These are phyloP conservation scores for Chondrosia reniformis DNA, from an alignment of 37 sponge, comb jelly and placozoan genomes.

Conservation along the genomic window DNA sequence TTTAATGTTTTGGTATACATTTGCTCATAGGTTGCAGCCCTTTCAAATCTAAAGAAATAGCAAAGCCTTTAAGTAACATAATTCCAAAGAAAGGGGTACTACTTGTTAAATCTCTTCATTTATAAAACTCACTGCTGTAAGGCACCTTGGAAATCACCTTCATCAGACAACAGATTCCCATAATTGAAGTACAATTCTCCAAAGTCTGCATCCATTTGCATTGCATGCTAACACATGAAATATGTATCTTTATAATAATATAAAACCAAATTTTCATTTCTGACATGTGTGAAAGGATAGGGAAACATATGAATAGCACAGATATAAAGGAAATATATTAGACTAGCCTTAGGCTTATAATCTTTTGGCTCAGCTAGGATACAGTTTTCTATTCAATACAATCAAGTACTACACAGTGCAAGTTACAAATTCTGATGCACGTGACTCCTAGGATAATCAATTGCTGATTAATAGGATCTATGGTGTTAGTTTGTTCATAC, in stretches of 20 bases:
- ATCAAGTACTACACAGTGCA: too few species aligned
- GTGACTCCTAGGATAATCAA: too few species aligned
- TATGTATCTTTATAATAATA: background rate
- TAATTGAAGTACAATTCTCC: conserved; percentile 79
- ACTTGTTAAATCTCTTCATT: background rate
- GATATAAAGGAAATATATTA: too few species aligned
- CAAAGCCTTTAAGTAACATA: background rate
- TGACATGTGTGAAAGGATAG: too few species aligned
- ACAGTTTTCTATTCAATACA: too few species aligned
- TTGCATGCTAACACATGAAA: conserved; percentile 23
- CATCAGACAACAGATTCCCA: conserved; percentile 79
- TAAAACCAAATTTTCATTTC: background rate
- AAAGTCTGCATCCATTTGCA: conserved; percentile 78
- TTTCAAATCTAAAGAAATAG: conserved; percentile 49
- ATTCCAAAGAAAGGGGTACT: background rate
- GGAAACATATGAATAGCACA: too few species aligned
- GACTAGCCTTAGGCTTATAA: too few species aligned
- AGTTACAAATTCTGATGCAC: too few species aligned
- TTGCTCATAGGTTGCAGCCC: conserved; percentile 45
- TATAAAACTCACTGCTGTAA: conserved; percentile 29
- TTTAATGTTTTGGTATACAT: conserved; percentile 72
- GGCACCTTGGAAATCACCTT: conserved; percentile 44
- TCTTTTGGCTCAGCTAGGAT: too few species aligned
- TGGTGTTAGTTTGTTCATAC: too few species aligned
- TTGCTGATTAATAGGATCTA: too few species aligned